A percentile compares a stretch with the other conserved stretches of the same genome.
phyloP scores from a whole-genome alignment of 2,797 vertebrate genomes.

The Arrhamphus sclerolepis region DNA sequence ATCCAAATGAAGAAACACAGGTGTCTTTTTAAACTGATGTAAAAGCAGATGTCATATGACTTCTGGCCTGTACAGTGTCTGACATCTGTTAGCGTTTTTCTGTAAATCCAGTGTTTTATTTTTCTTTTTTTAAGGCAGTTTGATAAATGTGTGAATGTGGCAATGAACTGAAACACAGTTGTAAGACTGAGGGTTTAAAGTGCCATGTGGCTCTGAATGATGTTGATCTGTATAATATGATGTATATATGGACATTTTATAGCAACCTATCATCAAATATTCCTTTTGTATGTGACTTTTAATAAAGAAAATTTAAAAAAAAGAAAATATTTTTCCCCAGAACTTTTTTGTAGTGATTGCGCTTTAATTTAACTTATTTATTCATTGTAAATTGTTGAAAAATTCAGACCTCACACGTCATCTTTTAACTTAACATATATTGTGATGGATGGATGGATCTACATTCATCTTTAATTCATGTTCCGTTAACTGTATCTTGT shows the following conservation, averaged over 20 bases:
- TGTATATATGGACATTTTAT: constrained; percentile 81
- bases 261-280: constrained; percentile 63
- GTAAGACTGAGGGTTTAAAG: constrained; percentile 3
- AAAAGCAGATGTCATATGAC: constrained; percentile 34
- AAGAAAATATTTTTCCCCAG: constrained; percentile 57
- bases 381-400: not conserved
- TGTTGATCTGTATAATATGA: constrained; percentile 52
- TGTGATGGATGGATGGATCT: too few relatives aligned
- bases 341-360: not conserved
- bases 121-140: constrained; percentile 13
- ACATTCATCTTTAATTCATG: too few relatives aligned
- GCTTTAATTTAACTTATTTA: not conserved
- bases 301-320: constrained; percentile 81
- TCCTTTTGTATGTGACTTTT: constrained; percentile 83
- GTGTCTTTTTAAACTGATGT: constrained; percentile 46
- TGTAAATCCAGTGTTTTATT: constrained; percentile 12
- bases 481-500: too few relatives aligned
- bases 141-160: constrained; percentile 12
- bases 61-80: constrained; percentile 15
- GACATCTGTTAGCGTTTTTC: constrained; percentile 12
- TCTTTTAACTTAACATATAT: too few relatives aligned
- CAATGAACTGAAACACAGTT: constrained; percentile 8
- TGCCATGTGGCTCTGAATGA: constrained; percentile 15
- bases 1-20: constrained; percentile 53
- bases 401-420: too few relatives aligned